These are phyloP conservation scores for Cataglyphis hispanica DNA, from an alignment of 1,140 invertebrate genomes.

Conservation along the genomic window DNA sequence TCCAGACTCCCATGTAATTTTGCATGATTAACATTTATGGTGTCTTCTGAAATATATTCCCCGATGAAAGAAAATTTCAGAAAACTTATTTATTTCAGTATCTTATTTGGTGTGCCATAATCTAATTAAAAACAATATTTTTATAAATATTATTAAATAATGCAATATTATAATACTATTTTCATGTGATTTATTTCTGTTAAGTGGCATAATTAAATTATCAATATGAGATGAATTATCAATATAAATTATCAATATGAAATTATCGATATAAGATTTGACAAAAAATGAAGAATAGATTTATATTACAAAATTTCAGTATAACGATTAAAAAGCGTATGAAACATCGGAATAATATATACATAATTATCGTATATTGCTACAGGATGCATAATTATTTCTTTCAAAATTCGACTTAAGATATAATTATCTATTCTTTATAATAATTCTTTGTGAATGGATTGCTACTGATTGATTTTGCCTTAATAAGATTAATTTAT, in stretches of 20 bases:
- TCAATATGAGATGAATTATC: no score
- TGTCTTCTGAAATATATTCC: no score
- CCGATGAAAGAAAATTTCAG: no score
- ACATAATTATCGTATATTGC: not conserved
- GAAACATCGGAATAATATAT: not conserved
- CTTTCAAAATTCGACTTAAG: not conserved
- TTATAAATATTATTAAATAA: no score
- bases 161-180: no score
- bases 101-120: no score
- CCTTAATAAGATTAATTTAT: not conserved
- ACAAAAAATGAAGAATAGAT: not conserved
- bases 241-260: not conserved
- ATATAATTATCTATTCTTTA: not conserved
- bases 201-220: no score
- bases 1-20: no score
- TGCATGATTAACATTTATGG: no score
- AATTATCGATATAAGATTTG: not conserved
- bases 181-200: no score
- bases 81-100: no score
- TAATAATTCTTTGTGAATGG: conserved; percentile 10
- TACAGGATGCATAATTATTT: not conserved
- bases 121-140: no score
- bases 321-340: not conserved
- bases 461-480: not conserved
- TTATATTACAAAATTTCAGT: not conserved